Evolutionary conservation across 1,140 invertebrate species (phyloP), one percentile per base, ranked within the genome.

Genomic region (Cydia splendana): DNA sequence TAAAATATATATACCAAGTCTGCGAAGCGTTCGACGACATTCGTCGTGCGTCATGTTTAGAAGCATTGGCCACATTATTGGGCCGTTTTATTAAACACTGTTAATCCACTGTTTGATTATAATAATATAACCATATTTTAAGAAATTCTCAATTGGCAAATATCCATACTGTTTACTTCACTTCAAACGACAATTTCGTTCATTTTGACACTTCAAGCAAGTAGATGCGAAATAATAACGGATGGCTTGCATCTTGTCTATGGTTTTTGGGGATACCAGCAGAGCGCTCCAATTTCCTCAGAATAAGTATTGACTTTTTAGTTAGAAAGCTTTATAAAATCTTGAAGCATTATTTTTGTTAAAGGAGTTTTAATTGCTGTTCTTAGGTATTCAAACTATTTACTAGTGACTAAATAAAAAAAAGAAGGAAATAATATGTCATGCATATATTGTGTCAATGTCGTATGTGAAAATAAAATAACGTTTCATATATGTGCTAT

Each of bases 1-100:
- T 91, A 91, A 93, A 91, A 93, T n/a, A 91, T 92, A 88, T 93
- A 92, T 95, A 97, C 97, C 97, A 85, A 98, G 94, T 94, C 96
- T 96, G 87, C 98, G 94, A 85, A 98, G 95, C 93, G 96, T 96
- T 89, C 97, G 95, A 90, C 96, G 96, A 90, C 96, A 98, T 90
- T 98, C 97, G 90, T 98, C 97, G 85, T 95, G 95, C 53, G 89
- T 93, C 85, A 93, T 84, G 84, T 92, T 90, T 75, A 93, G 86
- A 71, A 93, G 87, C 85, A 90, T 89, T 80, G 91, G 91, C 91
- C 92, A 92, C 93, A 93, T 93, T 85, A 89, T 92, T 81, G 85
- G 80, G 81, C 75, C 81, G 82, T 86, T 80, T 67, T 85, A 82
- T 81, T 85, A 81, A 84, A 83, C 84, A 88, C 84, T 79, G 81